Evolutionary conservation across 92 coral and sea anemone genomes (phyloP).

Genomic region (Chrysogorgia sp.): DNA sequence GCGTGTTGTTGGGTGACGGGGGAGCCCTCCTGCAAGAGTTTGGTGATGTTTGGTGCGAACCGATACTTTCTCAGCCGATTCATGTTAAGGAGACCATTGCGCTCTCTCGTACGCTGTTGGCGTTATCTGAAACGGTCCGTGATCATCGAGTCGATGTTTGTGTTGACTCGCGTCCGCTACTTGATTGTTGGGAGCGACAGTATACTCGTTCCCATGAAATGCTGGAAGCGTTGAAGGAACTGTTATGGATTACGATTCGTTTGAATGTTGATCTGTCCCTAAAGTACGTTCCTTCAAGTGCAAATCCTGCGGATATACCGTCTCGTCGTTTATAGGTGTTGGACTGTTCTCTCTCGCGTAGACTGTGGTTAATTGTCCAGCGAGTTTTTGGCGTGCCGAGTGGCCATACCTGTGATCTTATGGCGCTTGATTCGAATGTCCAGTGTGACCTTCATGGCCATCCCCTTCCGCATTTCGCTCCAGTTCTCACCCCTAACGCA

Average conservation of each 20-base stretch:
- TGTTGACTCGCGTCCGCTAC: constrained; percentile 17
- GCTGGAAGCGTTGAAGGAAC: constrained; percentile 41
- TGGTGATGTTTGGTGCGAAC: constrained; percentile 41
- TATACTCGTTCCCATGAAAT: constrained; percentile 21
- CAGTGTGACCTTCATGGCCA: too few relatives aligned
- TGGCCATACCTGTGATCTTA: constrained; percentile 54
- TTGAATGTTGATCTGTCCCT: constrained; percentile 44
- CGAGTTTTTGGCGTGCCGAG: constrained; percentile 43
- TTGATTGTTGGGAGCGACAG: constrained; percentile 36
- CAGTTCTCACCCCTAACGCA: constrained; percentile 38
- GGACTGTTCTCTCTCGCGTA: constrained; percentile 39
- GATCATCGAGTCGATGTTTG: constrained; percentile 21
- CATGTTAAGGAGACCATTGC: too few relatives aligned
- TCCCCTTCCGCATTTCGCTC: constrained; percentile 43
- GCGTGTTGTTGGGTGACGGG: background rate
- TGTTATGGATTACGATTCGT: constrained; percentile 53
- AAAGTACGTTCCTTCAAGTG: constrained; percentile 17
- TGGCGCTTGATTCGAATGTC: constrained; percentile 40
- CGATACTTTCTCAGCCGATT: constrained; percentile 4
- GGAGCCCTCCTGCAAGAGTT: constrained; percentile 1
- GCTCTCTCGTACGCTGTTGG: constrained; percentile 42
- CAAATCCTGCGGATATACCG: too few relatives aligned
- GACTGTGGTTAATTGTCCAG: constrained; percentile 38
- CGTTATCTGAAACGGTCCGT: constrained; percentile 16
- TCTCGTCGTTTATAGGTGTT: constrained; percentile 1